Percentiles rank a stretch among this genome's conserved stretches.
Conservation (phyloP, 2,113 vertebrate species). For the Sprattus sprattus region DNA sequence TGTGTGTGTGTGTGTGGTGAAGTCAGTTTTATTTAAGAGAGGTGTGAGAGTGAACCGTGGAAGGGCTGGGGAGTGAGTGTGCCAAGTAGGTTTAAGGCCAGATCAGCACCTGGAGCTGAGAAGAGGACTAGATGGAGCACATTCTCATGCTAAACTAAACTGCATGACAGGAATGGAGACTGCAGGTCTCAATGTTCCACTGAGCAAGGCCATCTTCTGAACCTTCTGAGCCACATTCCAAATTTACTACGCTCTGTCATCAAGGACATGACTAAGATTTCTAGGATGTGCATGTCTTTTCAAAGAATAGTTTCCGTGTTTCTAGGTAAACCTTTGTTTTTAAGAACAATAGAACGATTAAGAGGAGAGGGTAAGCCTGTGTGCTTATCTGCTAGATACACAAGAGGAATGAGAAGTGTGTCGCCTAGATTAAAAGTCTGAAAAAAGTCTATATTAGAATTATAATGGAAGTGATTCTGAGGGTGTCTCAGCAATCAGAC, state of each 20-base stretch:
- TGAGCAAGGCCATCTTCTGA: background rate
- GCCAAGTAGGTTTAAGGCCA: background rate
- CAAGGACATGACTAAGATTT: background rate
- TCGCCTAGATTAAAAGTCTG: background rate
- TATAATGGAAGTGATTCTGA: too few relatives aligned
- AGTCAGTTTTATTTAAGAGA: background rate
- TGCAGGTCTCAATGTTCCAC: background rate
- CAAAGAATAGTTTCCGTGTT: too few relatives aligned
- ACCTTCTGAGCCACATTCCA: too few relatives aligned
- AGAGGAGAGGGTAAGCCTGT: too few relatives aligned
- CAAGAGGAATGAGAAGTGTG: background rate
- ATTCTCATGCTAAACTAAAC: background rate
- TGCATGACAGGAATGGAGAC: slow-evolving; percentile 18
- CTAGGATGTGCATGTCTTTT: too few relatives aligned
- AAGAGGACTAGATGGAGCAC: background rate
- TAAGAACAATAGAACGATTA: background rate
- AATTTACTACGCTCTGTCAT: too few relatives aligned
- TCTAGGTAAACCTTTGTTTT: background rate
- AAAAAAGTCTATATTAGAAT: too few relatives aligned
- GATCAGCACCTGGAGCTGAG: background rate
- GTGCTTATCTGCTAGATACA: too few relatives aligned
- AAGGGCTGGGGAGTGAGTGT: background rate
- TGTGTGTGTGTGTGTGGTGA: background rate
- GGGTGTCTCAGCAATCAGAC: too few relatives aligned
- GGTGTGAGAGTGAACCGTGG: background rate